A percentile compares a stretch with the other conserved stretches of the same genome.
phyloP scores from a whole-genome alignment of 2,797 vertebrate genomes.

The Leuciscus waleckii region DNA sequence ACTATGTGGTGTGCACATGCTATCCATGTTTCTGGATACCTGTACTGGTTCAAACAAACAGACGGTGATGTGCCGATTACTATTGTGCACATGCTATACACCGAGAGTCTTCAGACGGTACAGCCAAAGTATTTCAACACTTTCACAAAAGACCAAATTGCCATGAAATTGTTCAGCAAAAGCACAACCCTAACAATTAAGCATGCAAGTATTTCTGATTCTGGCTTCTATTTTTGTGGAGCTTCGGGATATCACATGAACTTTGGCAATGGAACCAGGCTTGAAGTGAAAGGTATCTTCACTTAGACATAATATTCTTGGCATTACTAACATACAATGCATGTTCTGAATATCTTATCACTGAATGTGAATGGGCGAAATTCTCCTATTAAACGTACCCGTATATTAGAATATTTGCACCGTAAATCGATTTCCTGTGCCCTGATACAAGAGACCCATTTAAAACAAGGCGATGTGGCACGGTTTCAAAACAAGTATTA shows the following conservation, averaged over 20 bases:
- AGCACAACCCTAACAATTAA: not conserved
- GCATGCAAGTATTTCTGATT: not conserved
- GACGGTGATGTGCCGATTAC: not conserved
- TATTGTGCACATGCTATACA: not conserved
- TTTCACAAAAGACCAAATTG: not conserved
- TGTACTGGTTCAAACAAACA: constrained; percentile 36
- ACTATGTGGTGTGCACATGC: constrained; percentile 6
- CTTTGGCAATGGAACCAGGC: not conserved
- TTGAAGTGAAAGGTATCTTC: constrained; percentile 42
- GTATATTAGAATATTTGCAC: too few species aligned
- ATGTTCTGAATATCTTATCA: too few species aligned
- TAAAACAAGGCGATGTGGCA: too few species aligned
- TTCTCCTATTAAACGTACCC: too few species aligned
- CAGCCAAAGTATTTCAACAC: not conserved
- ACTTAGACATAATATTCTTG: too few species aligned
- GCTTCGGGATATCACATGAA: fast-evolving
- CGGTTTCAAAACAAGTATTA: too few species aligned
- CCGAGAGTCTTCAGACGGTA: fast-evolving
- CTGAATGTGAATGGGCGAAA: too few species aligned
- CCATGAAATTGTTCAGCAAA: not conserved
- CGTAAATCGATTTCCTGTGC: too few species aligned
- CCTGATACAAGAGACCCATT: too few species aligned
- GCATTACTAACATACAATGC: too few species aligned
- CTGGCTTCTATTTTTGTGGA: constrained; percentile 47
- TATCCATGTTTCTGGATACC: fast-evolving